phyloP scores from a whole-genome alignment of 2,113 vertebrate genomes.

The Varanus komodoensis region DNA sequence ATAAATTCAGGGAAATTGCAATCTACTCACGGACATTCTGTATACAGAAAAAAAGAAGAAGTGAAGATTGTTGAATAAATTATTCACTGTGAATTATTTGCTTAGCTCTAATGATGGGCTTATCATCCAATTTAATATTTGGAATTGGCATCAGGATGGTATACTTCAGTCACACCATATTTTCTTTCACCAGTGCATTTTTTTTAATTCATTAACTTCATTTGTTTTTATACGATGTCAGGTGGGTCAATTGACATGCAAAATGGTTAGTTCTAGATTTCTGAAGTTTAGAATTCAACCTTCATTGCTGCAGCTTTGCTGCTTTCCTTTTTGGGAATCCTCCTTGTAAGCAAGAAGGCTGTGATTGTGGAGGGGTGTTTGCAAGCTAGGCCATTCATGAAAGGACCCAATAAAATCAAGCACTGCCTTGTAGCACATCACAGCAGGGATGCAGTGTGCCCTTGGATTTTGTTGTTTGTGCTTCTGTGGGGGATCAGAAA shows the following conservation, averaged over 20 bases:
- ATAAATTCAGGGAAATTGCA: not conserved
- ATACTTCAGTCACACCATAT: not conserved
- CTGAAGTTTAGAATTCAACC: not conserved
- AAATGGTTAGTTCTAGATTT: constrained; percentile 3
- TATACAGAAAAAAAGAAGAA: not conserved
- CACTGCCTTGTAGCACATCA: not conserved
- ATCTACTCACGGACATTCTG: not conserved
- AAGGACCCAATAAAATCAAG: not conserved
- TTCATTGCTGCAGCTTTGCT: not conserved
- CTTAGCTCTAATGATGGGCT: constrained; percentile 31
- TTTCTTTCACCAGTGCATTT: not conserved
- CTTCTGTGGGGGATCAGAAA: too few species aligned
- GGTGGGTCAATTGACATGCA: not conserved
- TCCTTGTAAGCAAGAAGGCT: not conserved
- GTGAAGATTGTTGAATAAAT: constrained; percentile 18
- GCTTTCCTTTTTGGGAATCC: not conserved
- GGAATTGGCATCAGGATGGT: constrained; percentile 33
- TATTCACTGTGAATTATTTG: constrained; percentile 39
- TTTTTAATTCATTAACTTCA: constrained; percentile 18
- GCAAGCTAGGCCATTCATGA: not conserved
- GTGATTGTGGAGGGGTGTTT: not conserved
- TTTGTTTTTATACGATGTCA: not conserved
- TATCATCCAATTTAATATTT: constrained; percentile 20
- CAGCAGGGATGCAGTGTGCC: not conserved
- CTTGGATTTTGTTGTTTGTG: too few species aligned